A percentile compares a stretch with the other conserved stretches of the same genome.
These are phyloP conservation scores for Ammodytes marinus DNA, from an alignment of 2,113 vertebrate genomes.

Conservation along the genomic window DNA sequence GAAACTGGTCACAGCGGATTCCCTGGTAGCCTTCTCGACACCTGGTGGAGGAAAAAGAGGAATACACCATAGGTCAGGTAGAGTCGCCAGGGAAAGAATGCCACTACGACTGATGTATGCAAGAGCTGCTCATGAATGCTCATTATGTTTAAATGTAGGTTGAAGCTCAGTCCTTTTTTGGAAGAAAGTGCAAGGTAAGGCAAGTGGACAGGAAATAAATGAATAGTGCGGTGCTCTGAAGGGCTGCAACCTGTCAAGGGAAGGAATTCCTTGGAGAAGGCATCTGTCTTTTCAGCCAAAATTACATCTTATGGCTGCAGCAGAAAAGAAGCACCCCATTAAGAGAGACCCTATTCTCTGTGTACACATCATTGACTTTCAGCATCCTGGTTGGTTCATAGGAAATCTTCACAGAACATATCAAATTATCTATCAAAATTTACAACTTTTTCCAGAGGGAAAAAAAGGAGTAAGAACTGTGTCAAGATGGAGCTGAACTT, in stretches of 20 bases:
- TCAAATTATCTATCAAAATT: not conserved
- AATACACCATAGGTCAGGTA: not conserved
- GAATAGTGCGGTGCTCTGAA: slow-evolving; percentile 7
- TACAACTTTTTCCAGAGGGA: not conserved
- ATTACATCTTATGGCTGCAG: slow-evolving; percentile 13
- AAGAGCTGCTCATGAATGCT: slow-evolving; percentile 1
- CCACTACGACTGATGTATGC: not conserved
- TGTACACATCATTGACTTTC: not conserved
- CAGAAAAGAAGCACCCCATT: slow-evolving; percentile 8
- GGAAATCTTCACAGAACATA: not conserved
- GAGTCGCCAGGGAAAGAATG: not conserved
- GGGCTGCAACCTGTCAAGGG: slow-evolving; percentile 1
- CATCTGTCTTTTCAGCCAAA: slow-evolving; percentile 22
- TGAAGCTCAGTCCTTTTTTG: not conserved
- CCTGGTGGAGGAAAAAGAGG: slow-evolving; percentile 78
- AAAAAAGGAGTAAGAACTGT: not conserved
- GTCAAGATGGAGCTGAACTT: not conserved
- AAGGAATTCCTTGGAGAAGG: not conserved
- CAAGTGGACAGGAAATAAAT: slow-evolving; percentile 12
- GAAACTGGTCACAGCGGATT: slow-evolving; percentile 98
- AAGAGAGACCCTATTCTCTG: not conserved
- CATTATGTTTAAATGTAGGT: not conserved
- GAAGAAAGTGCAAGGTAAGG: slow-evolving; percentile 17
- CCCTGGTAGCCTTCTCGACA: slow-evolving; percentile 99
- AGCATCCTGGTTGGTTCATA: not conserved